Conservation (phyloP, 2,113 vertebrate genomes). For the Bucco capensis region DNA sequence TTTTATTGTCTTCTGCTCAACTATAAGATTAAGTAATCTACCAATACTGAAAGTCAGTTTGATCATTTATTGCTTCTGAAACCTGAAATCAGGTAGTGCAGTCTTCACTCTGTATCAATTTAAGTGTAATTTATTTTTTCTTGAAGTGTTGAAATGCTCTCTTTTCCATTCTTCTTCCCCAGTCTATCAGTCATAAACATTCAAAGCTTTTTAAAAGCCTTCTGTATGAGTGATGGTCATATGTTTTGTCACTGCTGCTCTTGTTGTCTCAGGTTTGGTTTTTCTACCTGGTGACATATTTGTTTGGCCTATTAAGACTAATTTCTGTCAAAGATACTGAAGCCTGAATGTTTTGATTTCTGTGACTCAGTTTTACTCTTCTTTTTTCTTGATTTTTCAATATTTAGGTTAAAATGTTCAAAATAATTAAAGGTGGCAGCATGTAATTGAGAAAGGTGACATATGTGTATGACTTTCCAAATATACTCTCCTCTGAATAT, state of each 20-base stretch:
- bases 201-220: background rate
- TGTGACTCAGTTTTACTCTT: background rate
- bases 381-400: background rate
- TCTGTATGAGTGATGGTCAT: background rate
- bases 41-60: background rate
- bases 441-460: background rate
- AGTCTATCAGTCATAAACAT: background rate
- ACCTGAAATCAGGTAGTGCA: background rate
- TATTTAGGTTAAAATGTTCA: background rate
- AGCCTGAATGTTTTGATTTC: background rate
- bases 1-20: background rate
- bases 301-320: background rate
- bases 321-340: background rate
- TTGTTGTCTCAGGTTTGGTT: background rate
- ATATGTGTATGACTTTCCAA: background rate
- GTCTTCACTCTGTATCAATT: background rate
- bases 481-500: background rate
- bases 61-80: background rate
- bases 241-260: background rate
- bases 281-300: background rate
- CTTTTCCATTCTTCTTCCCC: background rate
- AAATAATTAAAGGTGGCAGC: background rate
- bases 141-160: background rate
- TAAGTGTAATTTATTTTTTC: background rate
- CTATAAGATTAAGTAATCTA: background rate